These are phyloP conservation scores for Triplophysa bombifrons DNA, from an alignment of 2,797 vertebrate species.

Conservation along the genomic window DNA sequence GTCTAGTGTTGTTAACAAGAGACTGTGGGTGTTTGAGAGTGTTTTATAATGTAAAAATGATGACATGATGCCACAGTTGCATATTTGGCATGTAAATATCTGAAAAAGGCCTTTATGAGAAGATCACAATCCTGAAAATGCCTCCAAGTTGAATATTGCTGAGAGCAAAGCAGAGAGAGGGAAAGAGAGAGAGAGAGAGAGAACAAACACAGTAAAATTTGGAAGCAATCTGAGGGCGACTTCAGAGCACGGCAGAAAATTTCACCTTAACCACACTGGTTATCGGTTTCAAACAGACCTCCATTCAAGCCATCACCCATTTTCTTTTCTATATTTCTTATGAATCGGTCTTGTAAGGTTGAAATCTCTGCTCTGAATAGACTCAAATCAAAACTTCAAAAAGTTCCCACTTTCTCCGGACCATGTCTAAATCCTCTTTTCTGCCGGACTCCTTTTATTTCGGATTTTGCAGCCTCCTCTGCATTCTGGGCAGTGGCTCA, in stretches of 20 bases:
- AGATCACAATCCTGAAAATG: background rate
- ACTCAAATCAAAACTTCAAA: background rate
- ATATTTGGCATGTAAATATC: background rate
- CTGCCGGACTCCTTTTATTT: background rate
- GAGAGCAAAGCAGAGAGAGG: background rate
- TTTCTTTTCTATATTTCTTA: background rate
- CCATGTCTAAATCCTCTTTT: conserved; percentile 26
- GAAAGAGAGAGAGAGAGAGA: background rate
- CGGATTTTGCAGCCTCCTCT: conserved; percentile 24
- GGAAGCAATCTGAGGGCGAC: background rate
- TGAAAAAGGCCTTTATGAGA: background rate
- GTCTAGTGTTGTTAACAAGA: background rate
- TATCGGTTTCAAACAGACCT: background rate
- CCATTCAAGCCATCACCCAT: background rate
- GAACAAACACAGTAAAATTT: background rate
- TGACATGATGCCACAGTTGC: background rate
- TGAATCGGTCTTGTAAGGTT: background rate
- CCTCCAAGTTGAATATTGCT: background rate
- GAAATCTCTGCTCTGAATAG: background rate
- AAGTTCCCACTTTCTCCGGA: conserved; percentile 1
- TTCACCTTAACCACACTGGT: background rate
- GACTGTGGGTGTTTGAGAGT: background rate
- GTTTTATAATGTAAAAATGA: background rate
- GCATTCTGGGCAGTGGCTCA: conserved; percentile 24
- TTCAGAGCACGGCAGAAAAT: background rate